These are phyloP conservation scores for Lithobates sylvaticus DNA, from an alignment of 2,797 vertebrate genomes.

Conservation along the genomic window DNA sequence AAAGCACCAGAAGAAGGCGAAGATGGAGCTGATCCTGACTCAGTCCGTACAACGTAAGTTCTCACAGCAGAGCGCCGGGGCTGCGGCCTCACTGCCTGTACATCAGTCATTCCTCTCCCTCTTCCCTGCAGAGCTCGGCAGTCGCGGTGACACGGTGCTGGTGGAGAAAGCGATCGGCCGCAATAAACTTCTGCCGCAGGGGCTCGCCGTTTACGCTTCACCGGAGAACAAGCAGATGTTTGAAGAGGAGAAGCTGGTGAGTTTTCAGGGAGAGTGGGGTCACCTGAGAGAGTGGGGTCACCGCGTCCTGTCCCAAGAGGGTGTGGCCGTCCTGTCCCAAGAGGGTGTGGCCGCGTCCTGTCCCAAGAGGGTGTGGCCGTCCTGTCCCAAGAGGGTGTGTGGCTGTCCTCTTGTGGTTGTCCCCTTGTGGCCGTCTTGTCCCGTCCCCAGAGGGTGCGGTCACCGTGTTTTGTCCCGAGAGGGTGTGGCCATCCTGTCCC, in stretches of 20 bases:
- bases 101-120: neutral
- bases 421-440: too few relatives aligned
- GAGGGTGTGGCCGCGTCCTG: too few relatives aligned
- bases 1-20: slow-evolving; percentile 71
- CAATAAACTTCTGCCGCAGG: slow-evolving; percentile 82
- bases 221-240: slow-evolving; percentile 84
- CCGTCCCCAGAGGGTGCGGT: too few relatives aligned
- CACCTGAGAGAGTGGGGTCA: too few relatives aligned
- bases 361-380: too few relatives aligned
- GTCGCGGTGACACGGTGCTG: slow-evolving; percentile 83
- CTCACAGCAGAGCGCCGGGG: too few relatives aligned
- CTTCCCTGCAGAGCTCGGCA: slow-evolving; percentile 80
- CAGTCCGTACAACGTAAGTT: slow-evolving; percentile 81
- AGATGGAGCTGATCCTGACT: slow-evolving; percentile 88
- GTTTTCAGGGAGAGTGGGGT: neutral
- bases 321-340: too few relatives aligned
- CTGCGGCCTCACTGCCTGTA: neutral
- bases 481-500: too few relatives aligned
- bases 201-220: slow-evolving; percentile 88
- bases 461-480: too few relatives aligned
- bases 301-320: too few relatives aligned
- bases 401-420: too few relatives aligned
- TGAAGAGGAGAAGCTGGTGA: slow-evolving; percentile 79
- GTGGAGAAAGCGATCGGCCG: slow-evolving; percentile 85
- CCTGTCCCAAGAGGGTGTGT: too few relatives aligned